Evolutionary conservation across 2,113 vertebrate genomes (phyloP).

Genomic region (Aegithalos caudatus): DNA sequence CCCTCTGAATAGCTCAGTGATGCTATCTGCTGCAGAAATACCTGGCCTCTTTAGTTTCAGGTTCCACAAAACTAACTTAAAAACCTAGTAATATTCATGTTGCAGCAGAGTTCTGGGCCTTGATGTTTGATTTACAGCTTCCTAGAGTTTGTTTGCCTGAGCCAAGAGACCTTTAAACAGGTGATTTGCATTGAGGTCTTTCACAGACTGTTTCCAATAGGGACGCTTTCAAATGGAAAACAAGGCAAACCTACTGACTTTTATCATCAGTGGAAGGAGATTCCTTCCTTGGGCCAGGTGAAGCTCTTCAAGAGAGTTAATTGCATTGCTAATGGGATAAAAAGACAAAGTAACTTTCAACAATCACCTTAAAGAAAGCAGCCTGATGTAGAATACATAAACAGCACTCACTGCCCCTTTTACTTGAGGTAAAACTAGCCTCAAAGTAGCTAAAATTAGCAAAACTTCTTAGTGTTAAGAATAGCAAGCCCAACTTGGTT

Average conservation of each 20-base stretch:
- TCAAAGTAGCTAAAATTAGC: not conserved
- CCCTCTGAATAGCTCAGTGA: not conserved
- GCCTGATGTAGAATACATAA: not conserved
- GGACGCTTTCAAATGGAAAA: not conserved
- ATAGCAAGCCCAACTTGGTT: not conserved
- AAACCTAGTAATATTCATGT: not conserved
- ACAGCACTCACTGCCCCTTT: rapidly evolving
- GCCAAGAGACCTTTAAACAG: not conserved
- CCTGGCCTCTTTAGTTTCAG: not conserved
- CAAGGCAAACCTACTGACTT: not conserved
- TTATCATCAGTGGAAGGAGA: not conserved
- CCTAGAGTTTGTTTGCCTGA: not conserved
- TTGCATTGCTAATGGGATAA: not conserved
- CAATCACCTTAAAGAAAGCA: not conserved
- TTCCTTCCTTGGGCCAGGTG: not conserved
- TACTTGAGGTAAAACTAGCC: not conserved
- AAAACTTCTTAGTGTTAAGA: not conserved
- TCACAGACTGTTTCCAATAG: not conserved
- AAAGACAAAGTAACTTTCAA: not conserved
- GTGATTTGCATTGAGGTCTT: not conserved
- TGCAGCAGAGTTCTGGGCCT: not conserved
- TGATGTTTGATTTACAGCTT: not conserved
- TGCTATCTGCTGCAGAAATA: not conserved
- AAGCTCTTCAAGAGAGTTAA: not conserved
- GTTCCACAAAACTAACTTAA: not conserved